These are phyloP conservation scores for Oxystoma pomonae DNA, from an alignment of 2,888 invertebrate genomes.

Conservation along the genomic window DNA sequence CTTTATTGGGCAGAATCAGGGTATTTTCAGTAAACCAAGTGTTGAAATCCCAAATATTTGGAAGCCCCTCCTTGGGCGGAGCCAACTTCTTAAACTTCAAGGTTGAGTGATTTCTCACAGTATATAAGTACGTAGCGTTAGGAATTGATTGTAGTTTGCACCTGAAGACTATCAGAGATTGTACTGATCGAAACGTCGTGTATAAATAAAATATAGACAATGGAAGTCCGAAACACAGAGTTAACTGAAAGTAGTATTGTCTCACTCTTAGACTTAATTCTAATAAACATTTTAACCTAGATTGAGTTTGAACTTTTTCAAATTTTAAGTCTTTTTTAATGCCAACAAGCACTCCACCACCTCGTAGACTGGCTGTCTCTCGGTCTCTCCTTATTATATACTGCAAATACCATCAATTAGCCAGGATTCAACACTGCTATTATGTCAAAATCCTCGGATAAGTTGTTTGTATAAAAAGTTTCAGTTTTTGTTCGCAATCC, in stretches of 20 bases:
- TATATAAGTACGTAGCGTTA: too few relatives aligned
- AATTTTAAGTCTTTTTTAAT: conserved; percentile 7
- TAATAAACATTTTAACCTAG: background rate
- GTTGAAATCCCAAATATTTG: too few relatives aligned
- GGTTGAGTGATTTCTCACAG: too few relatives aligned
- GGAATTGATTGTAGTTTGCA: too few relatives aligned
- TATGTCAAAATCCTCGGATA: conserved; percentile 11
- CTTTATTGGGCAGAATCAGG: too few relatives aligned
- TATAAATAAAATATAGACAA: too few relatives aligned
- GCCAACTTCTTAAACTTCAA: too few relatives aligned
- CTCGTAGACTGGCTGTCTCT: background rate
- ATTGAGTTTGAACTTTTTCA: background rate
- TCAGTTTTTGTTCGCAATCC: conserved; percentile 9
- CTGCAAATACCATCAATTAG: conserved; percentile 6
- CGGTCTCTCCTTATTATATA: conserved; percentile 6
- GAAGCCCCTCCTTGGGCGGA: too few relatives aligned
- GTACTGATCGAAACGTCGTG: too few relatives aligned
- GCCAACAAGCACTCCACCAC: conserved; percentile 6
- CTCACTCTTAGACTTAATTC: background rate
- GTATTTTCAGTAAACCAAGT: too few relatives aligned
- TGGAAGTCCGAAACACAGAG: too few relatives aligned
- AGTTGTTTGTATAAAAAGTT: conserved; percentile 8
- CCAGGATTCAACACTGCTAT: conserved; percentile 15
- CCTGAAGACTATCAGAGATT: too few relatives aligned
- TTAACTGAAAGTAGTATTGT: background rate